Percentiles rank a stretch among this genome's conserved stretches.
Conservation (phyloP, 2,113 vertebrate genomes). For the human (Homo sapiens) region DNA sequence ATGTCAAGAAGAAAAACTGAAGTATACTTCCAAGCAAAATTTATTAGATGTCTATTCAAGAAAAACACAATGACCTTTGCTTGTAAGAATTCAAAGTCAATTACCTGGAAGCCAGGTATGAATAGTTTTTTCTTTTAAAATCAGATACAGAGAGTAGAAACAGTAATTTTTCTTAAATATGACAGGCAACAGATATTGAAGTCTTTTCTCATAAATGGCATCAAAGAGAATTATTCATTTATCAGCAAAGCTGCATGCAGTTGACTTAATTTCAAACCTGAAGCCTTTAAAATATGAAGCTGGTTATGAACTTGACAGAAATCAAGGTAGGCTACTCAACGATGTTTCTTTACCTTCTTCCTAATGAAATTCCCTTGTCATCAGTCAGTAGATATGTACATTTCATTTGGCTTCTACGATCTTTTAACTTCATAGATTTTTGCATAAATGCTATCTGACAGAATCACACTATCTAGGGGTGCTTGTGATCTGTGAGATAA, state of each 20-base stretch:
- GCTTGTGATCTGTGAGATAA: slow-evolving; percentile 65
- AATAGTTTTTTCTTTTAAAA: slow-evolving; percentile 86
- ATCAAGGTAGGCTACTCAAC: slow-evolving; percentile 86
- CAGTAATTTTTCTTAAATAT: slow-evolving; percentile 86
- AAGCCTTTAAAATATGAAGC: slow-evolving; percentile 87
- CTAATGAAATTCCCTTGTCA: slow-evolving; percentile 82
- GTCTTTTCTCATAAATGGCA: slow-evolving; percentile 85
- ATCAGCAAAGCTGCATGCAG: slow-evolving; percentile 88
- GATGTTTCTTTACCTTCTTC: slow-evolving; percentile 80
- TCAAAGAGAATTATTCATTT: slow-evolving; percentile 85
- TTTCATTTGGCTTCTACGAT: slow-evolving; percentile 85
- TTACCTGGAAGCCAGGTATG: slow-evolving; percentile 85
- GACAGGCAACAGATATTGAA: slow-evolving; percentile 88
- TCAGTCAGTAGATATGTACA: slow-evolving; percentile 82
- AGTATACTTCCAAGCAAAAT: slow-evolving; percentile 90
- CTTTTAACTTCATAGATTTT: slow-evolving; percentile 84
- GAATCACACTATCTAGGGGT: slow-evolving; percentile 80
- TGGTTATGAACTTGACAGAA: slow-evolving; percentile 84
- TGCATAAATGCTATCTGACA: slow-evolving; percentile 87
- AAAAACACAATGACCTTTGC: slow-evolving; percentile 87
- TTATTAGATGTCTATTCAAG: slow-evolving; percentile 94
- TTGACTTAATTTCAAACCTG: slow-evolving; percentile 84
- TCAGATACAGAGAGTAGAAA: slow-evolving; percentile 91
- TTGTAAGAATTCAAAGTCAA: slow-evolving; percentile 88
- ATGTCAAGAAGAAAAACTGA: slow-evolving; percentile 67